phyloP scores from a whole-genome alignment of 2,113 vertebrate genomes.

The Elephas maximus region DNA sequence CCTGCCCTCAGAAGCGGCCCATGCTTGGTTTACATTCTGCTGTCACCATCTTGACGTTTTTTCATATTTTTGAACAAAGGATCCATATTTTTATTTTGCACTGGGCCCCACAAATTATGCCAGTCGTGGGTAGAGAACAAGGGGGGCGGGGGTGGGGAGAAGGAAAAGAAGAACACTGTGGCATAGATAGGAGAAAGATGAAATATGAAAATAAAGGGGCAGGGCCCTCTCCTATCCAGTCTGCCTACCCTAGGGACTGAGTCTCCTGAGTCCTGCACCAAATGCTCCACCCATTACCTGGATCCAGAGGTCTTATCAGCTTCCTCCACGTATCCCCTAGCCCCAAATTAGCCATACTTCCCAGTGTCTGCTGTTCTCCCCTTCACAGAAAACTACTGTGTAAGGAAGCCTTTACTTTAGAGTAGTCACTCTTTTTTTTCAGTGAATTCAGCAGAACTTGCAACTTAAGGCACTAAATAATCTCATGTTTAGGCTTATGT shows the following conservation, averaged over 20 bases:
- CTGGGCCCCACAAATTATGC: no score
- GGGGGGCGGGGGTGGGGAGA: no score
- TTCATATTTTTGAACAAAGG: no score
- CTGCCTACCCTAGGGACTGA: not conserved
- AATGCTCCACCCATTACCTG: not conserved
- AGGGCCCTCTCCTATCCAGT: not conserved
- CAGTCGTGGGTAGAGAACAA: no score
- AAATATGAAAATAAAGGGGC: not conserved
- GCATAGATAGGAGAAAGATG: no score
- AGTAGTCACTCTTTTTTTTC: not conserved
- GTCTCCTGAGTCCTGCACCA: not conserved
- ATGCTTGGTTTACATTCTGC: no score
- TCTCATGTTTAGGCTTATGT: not conserved
- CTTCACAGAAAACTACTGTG: not conserved
- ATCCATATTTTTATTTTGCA: no score
- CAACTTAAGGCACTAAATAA: not conserved
- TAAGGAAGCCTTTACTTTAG: not conserved
- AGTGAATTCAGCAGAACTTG: not conserved
- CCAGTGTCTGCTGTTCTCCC: not conserved
- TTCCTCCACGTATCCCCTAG: not conserved
- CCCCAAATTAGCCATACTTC: not conserved
- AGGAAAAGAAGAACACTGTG: no score
- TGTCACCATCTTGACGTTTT: no score
- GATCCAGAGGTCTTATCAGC: no score
- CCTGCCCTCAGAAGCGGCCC: no score